Conservation (phyloP, 2,888 invertebrate species). For the Limnephilus auricula region DNA sequence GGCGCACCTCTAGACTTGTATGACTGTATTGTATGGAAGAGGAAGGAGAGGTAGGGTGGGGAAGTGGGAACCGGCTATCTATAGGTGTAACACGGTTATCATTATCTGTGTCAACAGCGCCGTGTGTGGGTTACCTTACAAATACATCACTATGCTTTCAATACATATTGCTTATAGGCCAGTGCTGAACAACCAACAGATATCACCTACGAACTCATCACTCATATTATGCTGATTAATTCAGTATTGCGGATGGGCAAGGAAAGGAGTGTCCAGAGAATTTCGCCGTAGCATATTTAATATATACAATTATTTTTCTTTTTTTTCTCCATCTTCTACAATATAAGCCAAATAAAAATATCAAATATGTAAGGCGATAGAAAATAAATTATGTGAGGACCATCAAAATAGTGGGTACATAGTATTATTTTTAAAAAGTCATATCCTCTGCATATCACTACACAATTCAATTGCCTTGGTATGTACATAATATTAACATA, state of each 20-base stretch:
- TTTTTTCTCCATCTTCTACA: too few species aligned
- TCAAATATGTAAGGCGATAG: too few species aligned
- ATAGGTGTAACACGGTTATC: conserved; percentile 60
- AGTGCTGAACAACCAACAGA: conserved; percentile 29
- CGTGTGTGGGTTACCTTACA: conserved; percentile 45
- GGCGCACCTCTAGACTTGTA: neutral
- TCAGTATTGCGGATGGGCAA: neutral
- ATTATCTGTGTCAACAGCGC: conserved; percentile 57
- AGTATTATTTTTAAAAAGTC: too few species aligned
- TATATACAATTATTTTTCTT: too few species aligned
- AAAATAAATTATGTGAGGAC: too few species aligned
- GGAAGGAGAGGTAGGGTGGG: neutral
- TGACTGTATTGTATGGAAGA: neutral
- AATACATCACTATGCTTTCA: conserved; percentile 45
- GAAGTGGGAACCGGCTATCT: neutral
- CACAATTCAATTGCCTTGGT: too few species aligned
- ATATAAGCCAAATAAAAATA: too few species aligned
- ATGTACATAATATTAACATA: too few species aligned
- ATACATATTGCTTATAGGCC: conserved; percentile 40
- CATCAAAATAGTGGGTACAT: too few species aligned
- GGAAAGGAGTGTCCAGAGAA: neutral
- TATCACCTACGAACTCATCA: neutral
- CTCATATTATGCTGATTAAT: neutral
- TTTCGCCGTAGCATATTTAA: too few species aligned
- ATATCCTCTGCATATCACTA: too few species aligned